Evolutionary conservation across 2,888 invertebrate species (phyloP), one percentile per base, ranked within the genome.

Genomic region (Drosophila gaucha): DNA sequence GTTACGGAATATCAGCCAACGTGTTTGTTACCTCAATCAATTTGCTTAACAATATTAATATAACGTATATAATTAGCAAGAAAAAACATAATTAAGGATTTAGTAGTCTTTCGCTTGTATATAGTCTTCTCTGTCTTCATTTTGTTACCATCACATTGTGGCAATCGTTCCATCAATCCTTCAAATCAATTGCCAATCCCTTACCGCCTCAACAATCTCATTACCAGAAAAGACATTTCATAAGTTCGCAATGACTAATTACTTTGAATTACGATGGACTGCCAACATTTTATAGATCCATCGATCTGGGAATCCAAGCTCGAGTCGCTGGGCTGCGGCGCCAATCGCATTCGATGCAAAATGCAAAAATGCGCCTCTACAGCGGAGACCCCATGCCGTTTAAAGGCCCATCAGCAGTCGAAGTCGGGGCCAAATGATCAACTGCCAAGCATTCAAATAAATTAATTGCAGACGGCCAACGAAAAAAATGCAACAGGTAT

Each of bases 241-340:
- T 74, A 67, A 59, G 60, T 31, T 59, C 22, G 39, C 65, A 69
- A 66, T 78, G 80, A 84, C 76, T 80, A 78, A 80, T 80, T 80
- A 78, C 67, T 59, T 67, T 73, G 44, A 67, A 56, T 70, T 67
- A 63, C 68, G 67, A 66, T 41, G 36, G 43, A 30, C 41, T 26
- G 50, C 22, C 44, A 62, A 38, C 38, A 56, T 69, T 77, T 72
- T 63, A 74, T 68, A 54, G 62, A 54, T 36, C 10, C 41, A 28
- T 33, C 54, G 41, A 59, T 49, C 31, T 47, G 12, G 18, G 30
- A 46, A 39, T 38, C 44, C 43, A 10, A 33, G 33, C 14, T 22
- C 10, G n/a, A 39, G 8, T 33, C 28, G 10, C 20, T 30, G 16
- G n/a, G 2, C 31, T 24, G 33, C 28, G 49, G 54, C 46, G 69